Evolutionary conservation across 2,113 vertebrate genomes (phyloP).

Genomic region (Herpetotheres cachinnans): DNA sequence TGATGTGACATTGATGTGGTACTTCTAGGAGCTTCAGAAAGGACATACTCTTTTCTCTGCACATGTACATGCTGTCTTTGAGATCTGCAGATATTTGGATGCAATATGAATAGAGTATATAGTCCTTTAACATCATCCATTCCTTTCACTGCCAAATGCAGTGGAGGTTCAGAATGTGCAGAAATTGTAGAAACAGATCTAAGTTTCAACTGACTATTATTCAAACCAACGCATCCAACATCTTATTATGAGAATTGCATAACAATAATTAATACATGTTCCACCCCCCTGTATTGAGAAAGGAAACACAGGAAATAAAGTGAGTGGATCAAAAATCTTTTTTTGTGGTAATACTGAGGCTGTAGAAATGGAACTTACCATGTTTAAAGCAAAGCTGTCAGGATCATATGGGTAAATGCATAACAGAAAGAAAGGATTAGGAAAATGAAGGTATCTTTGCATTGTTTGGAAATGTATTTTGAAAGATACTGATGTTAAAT

Average conservation of each 20-base stretch:
- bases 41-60: neutral
- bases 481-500: neutral
- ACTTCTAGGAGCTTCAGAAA: conserved; percentile 9
- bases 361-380: neutral
- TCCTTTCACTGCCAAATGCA: neutral
- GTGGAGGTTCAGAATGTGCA: neutral
- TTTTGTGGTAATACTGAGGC: neutral
- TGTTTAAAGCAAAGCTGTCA: neutral
- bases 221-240: neutral
- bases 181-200: neutral
- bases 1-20: neutral
- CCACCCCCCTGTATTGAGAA: neutral
- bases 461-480: conserved; percentile 10
- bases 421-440: neutral
- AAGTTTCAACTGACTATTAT: neutral
- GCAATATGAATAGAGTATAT: neutral
- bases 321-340: neutral
- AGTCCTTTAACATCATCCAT: neutral
- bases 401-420: neutral
- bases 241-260: neutral
- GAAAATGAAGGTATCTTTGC: neutral
- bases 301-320: neutral
- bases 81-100: neutral
- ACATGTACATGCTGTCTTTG: neutral
- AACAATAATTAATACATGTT: neutral